Evolutionary conservation across 2,113 vertebrate species (phyloP).

Genomic region (Barnardius zonarius): DNA sequence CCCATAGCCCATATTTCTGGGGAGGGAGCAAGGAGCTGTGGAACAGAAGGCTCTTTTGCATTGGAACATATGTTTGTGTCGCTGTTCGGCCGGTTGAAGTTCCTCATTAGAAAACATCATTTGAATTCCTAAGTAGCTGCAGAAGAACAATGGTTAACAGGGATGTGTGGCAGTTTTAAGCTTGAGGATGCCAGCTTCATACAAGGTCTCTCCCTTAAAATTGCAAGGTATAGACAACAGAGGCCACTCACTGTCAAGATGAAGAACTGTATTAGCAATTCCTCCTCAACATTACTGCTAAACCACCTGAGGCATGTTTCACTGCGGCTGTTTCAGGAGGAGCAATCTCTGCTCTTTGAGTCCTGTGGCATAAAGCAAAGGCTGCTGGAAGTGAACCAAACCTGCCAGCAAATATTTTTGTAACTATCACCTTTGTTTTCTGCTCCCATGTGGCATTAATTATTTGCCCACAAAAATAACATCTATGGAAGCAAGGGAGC

Average conservation of each 20-base stretch:
- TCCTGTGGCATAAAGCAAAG: neutral
- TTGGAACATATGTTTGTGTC: neutral
- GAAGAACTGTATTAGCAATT: neutral
- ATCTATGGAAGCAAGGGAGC: neutral
- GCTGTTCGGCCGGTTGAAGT: neutral
- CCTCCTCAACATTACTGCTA: neutral
- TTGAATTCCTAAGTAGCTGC: neutral
- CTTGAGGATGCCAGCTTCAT: neutral
- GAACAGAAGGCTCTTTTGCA: neutral
- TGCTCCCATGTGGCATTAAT: neutral
- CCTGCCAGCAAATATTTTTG: neutral
- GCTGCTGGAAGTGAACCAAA: neutral
- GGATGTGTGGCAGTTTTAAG: neutral
- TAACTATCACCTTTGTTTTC: neutral
- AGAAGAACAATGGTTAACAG: neutral
- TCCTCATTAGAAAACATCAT: neutral
- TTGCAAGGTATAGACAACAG: neutral
- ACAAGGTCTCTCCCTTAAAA: neutral
- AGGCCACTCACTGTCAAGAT: neutral
- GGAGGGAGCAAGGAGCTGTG: neutral
- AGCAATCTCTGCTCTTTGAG: neutral
- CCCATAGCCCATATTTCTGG: fast-evolving
- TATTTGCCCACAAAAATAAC: neutral
- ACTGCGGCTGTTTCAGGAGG: neutral
- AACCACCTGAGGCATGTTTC: neutral